Evolutionary conservation across 2,888 invertebrate species (phyloP).

Genomic region (Limnephilus rhombicus): DNA sequence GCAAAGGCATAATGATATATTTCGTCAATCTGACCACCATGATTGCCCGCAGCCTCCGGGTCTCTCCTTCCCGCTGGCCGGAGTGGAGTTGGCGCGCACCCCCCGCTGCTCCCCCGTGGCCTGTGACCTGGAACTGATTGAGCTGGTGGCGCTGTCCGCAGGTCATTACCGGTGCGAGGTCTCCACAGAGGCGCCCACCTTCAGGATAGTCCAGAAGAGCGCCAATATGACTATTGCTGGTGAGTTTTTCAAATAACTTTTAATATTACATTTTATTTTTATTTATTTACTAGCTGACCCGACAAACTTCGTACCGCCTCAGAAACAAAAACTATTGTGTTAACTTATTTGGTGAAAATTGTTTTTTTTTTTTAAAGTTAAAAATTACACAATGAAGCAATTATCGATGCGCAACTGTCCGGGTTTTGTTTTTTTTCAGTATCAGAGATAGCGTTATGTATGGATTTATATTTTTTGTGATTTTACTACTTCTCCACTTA

Average conservation of each 20-base stretch:
- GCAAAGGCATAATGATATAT: background rate
- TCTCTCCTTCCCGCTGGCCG: slow-evolving; percentile 47
- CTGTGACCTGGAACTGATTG: slow-evolving; percentile 71
- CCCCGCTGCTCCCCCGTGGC: slow-evolving; percentile 69
- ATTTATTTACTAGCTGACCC: too few relatives aligned
- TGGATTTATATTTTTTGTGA: too few relatives aligned
- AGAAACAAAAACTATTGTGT: too few relatives aligned
- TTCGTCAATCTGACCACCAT: background rate
- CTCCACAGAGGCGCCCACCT: slow-evolving; percentile 76
- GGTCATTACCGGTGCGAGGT: slow-evolving; percentile 78
- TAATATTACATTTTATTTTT: too few relatives aligned
- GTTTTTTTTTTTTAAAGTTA: too few relatives aligned
- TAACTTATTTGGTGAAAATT: too few relatives aligned
- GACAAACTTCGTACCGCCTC: too few relatives aligned
- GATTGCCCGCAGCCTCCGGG: slow-evolving; percentile 46
- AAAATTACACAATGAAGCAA: too few relatives aligned
- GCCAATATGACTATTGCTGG: slow-evolving; percentile 75
- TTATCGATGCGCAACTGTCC: too few relatives aligned
- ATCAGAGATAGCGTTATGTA: too few relatives aligned
- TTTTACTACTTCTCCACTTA: too few relatives aligned
- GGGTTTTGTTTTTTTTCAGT: too few relatives aligned
- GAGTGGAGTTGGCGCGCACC: slow-evolving; percentile 42
- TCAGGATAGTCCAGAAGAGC: slow-evolving; percentile 73
- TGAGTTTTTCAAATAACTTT: slow-evolving; percentile 66
- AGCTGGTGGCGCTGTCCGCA: slow-evolving; percentile 70